Evolutionary conservation across 2,113 vertebrate genomes (phyloP), one percentile per base, ranked within the genome.

Genomic region (Cichladusa arquata): DNA sequence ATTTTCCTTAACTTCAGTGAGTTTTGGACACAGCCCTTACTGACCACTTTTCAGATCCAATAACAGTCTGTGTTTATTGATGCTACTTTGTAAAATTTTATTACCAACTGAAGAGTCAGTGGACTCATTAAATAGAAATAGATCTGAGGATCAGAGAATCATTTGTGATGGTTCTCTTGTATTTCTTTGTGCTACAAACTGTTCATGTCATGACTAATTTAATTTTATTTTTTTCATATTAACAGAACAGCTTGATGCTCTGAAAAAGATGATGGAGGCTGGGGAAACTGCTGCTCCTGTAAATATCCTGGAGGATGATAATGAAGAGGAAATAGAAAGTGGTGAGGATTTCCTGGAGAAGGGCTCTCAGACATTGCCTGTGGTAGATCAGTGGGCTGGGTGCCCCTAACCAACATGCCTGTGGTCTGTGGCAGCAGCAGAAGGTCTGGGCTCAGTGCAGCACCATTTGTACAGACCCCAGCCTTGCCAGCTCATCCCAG

Each of bases 181-280:
- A 44, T 93, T 90, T 86, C 19, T 60, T 69, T 48, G 40, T 89
- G 24, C 57, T 89, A 29, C 38, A 34, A 33, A 40, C 50, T 45
- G 33, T 40, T 95, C 4, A 2, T 62, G 51, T 56, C 48, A 14
- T 5, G 8, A 47, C 29, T 93, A 82, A 92, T 60, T 69, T 42
- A 5, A 78, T 56, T 92, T 85, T 91, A 26, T 97, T 82, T 92
- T 81, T 97, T 53, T 29, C 81, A 69, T 77, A 69, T 60, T 84
- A 91, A 98, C 97, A 99, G 99, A 99, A 91, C 99, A 99, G 96
- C 98, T 99, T 8, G 99, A 99, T 94, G 98, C 99, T 56, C 98
- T 99, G 95, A 99, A 99, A 97, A 99, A 99, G 90, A 98, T 99
- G 98, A 99, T 99, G 99, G 99, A 99, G 92, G 98, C 99, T 42